Percentiles rank a stretch among this genome's conserved stretches.
Evolutionary conservation across 23 tunicate genomes (phyloP).

Genomic region (Clavelina lepadiformis): DNA sequence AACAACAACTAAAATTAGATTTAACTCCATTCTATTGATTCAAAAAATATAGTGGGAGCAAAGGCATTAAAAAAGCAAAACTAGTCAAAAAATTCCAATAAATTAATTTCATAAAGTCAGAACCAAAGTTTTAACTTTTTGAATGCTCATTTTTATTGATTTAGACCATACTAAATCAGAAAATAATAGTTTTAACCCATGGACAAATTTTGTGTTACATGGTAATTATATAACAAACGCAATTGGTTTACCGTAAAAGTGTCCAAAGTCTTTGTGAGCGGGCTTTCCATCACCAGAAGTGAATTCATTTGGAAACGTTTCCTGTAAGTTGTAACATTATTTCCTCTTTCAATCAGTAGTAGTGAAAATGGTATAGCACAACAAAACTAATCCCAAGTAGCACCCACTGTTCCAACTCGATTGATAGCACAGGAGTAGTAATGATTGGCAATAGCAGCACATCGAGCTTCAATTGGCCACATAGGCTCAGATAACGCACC

Average conservation of each 20-base stretch:
- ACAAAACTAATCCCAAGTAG: not conserved
- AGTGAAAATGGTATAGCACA: not conserved
- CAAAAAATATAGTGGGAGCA: no score
- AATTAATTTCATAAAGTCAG: no score
- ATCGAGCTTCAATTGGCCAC: conserved; percentile 98
- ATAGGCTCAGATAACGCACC: conserved; percentile 96
- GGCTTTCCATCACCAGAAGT: conserved; percentile 86
- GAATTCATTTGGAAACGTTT: conserved; percentile 90
- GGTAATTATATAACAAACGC: not conserved
- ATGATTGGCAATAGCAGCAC: conserved; percentile 97
- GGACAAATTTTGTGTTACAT: no score
- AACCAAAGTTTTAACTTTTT: no score
- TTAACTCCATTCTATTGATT: no score
- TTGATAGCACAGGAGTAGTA: conserved; percentile 94
- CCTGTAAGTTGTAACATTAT: conserved; percentile 29
- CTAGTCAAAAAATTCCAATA: no score
- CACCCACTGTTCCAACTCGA: conserved; percentile 86
- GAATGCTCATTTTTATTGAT: no score
- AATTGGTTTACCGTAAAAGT: conserved; percentile 83
- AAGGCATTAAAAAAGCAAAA: no score
- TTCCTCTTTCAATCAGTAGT: not conserved
- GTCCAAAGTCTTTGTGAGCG: conserved; percentile 95
- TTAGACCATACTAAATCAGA: no score
- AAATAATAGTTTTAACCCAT: no score
- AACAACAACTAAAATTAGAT: no score